Evolutionary conservation across 2,888 invertebrate genomes (phyloP), one percentile per base, ranked within the genome.

Genomic region (Lasioglossum leucozonium): DNA sequence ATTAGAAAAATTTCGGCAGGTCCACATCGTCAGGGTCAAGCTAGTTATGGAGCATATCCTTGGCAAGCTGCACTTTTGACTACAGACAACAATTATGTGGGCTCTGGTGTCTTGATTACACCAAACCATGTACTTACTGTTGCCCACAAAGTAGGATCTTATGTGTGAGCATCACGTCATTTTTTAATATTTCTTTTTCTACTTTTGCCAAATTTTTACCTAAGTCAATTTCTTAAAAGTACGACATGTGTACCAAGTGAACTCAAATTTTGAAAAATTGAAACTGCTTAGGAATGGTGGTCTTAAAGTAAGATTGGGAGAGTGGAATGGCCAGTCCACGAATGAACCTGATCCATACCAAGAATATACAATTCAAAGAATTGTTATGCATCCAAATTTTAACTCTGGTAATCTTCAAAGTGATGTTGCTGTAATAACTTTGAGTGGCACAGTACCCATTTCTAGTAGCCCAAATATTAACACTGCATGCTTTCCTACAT

Each of bases 391-490:
- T 91, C 96, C 97, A 0, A 96, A 96, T 26, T 99, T 96, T 94
- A 97, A 97, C 92, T 95, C 96, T 0, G 96, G 95, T 79, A 98
- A 97, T 87, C 95, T 98, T 71, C 97, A 97, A 89, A 98, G 98
- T 93, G 98, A 98, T 93, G 96, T 99, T 55, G 98, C 98, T 1
- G 96, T 99, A 0, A 94, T 99, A 44, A 96, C 97, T 82, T 95
- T 99, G n/a, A 95, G 96, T 4, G 83, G 77, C 5, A 72, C 84
- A 10, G 95, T 96, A 5, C 95, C 95, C 30, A 88, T 95, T 16
- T 76, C 93, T 0, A 88, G 88, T 1, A 94, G 91, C 80, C 95
- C 95, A 1, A 95, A 95, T 83, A 95, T 96, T 76, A 95, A 95
- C 40, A 95, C 95, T 22, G 96, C 95, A 0, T 96, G 96, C 86